Conservation (phyloP, 1,140 invertebrate genomes). For the Panulirus ornatus region DNA sequence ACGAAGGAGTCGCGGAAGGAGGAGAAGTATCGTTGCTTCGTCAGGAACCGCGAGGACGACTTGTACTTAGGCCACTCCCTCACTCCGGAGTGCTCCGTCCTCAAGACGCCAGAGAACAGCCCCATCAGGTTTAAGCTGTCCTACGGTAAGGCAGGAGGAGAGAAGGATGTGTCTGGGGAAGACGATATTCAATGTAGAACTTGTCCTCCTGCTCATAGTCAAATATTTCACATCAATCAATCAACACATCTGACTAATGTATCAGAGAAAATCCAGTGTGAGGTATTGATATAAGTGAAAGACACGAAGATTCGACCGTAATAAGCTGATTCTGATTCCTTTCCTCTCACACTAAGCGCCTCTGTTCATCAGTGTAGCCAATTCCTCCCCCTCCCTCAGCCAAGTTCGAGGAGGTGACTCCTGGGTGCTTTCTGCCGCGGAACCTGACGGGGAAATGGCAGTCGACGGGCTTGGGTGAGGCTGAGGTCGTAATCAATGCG, state of each 20-base stretch:
- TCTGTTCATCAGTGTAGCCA: too few species aligned
- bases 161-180: too few species aligned
- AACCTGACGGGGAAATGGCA: slow-evolving; percentile 97
- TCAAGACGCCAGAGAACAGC: slow-evolving; percentile 95
- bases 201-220: too few species aligned
- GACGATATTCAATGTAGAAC: too few species aligned
- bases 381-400: not conserved
- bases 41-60: slow-evolving; percentile 96
- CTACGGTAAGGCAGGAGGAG: slow-evolving; percentile 82
- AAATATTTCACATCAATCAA: too few species aligned
- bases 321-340: too few species aligned
- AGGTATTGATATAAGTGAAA: too few species aligned
- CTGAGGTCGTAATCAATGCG: slow-evolving; percentile 94
- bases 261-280: too few species aligned
- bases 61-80: slow-evolving; percentile 93
- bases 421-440: slow-evolving; percentile 93
- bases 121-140: slow-evolving; percentile 92
- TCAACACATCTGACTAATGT: too few species aligned
- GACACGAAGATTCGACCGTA: too few species aligned
- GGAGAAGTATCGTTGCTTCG: slow-evolving; percentile 94
- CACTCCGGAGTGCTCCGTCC: slow-evolving; percentile 93
- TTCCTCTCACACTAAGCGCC: too few species aligned
- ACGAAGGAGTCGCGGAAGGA: slow-evolving; percentile 95
- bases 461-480: slow-evolving; percentile 96
- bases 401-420: slow-evolving; percentile 82